Conservation (phyloP, 1,140 invertebrate species). For the Leptinotarsa defecta region DNA sequence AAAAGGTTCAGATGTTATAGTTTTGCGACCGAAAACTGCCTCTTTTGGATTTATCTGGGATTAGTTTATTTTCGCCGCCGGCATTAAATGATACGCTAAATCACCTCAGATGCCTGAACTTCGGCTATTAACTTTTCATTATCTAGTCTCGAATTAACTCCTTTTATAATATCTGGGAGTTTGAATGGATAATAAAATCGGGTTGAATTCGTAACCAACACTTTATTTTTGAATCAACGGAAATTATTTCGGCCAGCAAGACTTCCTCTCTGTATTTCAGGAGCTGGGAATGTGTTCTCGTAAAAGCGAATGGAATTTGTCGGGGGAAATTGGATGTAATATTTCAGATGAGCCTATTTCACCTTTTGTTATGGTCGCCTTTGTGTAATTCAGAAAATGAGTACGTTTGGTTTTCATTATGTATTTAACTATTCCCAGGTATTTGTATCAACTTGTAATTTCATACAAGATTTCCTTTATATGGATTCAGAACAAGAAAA, state of each 20-base stretch:
- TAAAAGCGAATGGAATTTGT: slow-evolving; percentile 1
- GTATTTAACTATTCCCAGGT: no score
- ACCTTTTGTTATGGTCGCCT: not conserved
- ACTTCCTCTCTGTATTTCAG: not conserved
- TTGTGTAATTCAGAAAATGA: no score
- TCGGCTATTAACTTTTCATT: slow-evolving; percentile 16
- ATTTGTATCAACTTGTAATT: no score
- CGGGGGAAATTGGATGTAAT: not conserved
- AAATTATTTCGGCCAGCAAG: not conserved
- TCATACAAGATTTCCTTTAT: no score
- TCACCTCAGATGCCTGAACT: slow-evolving; percentile 1
- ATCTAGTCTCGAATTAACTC: slow-evolving; percentile 10
- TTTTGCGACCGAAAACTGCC: slow-evolving; percentile 25
- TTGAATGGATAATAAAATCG: not conserved
- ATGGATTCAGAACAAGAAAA: no score
- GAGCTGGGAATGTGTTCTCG: not conserved
- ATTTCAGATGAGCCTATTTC: not conserved
- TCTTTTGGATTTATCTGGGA: slow-evolving; percentile 33
- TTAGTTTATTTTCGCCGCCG: slow-evolving; percentile 29
- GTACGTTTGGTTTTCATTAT: no score
- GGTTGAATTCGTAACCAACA: not conserved
- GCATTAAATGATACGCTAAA: slow-evolving; percentile 25
- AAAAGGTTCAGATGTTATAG: slow-evolving; percentile 37
- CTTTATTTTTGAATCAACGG: not conserved
- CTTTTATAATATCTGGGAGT: not conserved